phyloP scores from a whole-genome alignment of 2,888 invertebrate species.

The Apodemia duryi region DNA sequence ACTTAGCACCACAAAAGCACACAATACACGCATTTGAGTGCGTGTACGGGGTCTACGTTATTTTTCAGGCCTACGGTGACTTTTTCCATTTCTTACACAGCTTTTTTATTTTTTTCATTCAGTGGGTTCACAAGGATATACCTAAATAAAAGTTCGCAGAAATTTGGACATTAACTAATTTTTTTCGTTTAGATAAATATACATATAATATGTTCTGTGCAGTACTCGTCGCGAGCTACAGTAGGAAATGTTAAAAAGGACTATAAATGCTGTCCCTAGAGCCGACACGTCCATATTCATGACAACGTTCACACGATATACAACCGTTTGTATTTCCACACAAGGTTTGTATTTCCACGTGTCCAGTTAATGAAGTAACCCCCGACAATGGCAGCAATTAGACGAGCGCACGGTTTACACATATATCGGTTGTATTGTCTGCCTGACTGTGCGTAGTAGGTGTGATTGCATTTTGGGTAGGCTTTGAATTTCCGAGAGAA shows the following conservation, averaged over 20 bases:
- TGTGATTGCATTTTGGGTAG: constrained; percentile 26
- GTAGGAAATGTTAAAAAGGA: neutral
- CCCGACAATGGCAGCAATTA: constrained; percentile 31
- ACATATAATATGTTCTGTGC: too few species aligned
- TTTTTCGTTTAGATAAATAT: too few species aligned
- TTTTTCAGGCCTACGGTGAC: too few species aligned
- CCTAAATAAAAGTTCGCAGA: too few species aligned
- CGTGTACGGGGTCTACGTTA: too few species aligned
- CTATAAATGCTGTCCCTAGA: neutral
- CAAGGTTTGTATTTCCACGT: constrained; percentile 7
- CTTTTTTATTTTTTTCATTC: too few species aligned
- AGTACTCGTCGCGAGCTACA: neutral
- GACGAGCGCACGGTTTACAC: constrained; percentile 26
- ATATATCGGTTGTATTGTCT: constrained; percentile 47
- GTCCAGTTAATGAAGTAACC: constrained; percentile 18
- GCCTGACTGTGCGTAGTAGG: constrained; percentile 31
- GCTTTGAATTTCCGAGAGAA: constrained; percentile 18
- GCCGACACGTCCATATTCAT: neutral
- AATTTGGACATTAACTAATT: too few species aligned
- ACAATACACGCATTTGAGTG: too few species aligned
- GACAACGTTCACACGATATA: constrained; percentile 1
- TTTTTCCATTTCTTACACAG: too few species aligned
- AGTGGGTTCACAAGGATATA: too few species aligned
- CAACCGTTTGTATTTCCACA: neutral
- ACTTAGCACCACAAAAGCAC: too few species aligned